phyloP scores from a whole-genome alignment of 2,113 vertebrate genomes.

The Laterallus jamaicensis region DNA sequence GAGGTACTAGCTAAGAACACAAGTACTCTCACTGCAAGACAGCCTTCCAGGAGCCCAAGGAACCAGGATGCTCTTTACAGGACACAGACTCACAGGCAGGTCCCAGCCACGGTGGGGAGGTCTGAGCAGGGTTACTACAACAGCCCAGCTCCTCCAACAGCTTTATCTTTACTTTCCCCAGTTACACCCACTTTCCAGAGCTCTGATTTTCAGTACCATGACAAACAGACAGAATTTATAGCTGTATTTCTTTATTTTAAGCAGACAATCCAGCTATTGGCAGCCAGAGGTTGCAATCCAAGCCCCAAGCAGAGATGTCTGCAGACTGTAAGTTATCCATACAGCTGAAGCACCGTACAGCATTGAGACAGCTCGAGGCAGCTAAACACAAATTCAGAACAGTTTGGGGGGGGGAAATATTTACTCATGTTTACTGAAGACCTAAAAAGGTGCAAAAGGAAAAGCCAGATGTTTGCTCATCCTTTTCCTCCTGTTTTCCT shows the following conservation, averaged over 20 bases:
- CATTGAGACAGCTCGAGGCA: background rate
- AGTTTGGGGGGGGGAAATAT: rapidly evolving
- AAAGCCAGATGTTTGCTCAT: background rate
- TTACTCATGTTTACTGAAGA: background rate
- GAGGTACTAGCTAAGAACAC: background rate
- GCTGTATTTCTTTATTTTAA: background rate
- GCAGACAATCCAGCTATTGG: background rate
- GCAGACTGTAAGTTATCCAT: background rate
- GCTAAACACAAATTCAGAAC: background rate
- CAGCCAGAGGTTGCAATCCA: background rate
- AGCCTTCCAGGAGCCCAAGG: background rate
- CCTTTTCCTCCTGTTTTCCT: background rate
- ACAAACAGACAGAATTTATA: background rate
- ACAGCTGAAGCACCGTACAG: background rate
- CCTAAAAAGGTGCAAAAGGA: background rate
- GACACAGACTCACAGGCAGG: background rate
- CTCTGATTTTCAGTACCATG: background rate
- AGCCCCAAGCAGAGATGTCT: background rate
- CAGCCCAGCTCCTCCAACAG: background rate
- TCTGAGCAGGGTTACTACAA: background rate
- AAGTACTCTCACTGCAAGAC: background rate
- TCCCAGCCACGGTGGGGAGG: background rate
- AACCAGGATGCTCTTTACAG: background rate
- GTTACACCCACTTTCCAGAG: background rate
- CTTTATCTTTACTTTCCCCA: background rate